A percentile compares a stretch with the other conserved stretches of the same genome.
Evolutionary conservation across 2,113 vertebrate species (phyloP).

Genomic region (Anas platyrhynchos): DNA sequence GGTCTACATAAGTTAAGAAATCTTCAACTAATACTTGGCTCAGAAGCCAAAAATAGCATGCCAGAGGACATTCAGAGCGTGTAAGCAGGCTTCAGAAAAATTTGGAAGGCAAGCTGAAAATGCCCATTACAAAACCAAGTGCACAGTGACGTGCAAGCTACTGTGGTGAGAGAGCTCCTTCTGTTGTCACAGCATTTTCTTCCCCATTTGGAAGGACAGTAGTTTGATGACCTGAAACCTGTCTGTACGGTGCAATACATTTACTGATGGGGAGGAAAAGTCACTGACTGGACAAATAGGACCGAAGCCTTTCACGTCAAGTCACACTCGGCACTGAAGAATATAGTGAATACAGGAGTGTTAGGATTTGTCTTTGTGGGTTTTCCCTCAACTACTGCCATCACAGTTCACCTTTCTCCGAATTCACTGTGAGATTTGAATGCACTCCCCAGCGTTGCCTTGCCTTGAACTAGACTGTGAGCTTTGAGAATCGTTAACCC

Average conservation of each 20-base stretch:
- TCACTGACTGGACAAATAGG: background rate
- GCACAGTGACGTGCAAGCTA: rapidly evolving
- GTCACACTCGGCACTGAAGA: background rate
- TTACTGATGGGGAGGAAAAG: background rate
- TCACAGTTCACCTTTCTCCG: background rate
- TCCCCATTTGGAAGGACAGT: background rate
- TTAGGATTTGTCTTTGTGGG: background rate
- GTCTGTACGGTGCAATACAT: rapidly evolving
- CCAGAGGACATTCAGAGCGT: background rate
- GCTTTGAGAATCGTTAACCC: background rate
- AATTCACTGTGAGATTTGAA: rapidly evolving
- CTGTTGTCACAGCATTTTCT: background rate
- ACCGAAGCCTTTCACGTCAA: too few relatives aligned
- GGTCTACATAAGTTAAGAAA: background rate
- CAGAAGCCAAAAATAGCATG: background rate
- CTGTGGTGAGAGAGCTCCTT: rapidly evolving
- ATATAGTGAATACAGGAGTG: rapidly evolving
- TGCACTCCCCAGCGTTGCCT: rapidly evolving
- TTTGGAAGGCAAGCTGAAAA: too few relatives aligned
- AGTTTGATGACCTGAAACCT: background rate
- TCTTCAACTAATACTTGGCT: background rate
- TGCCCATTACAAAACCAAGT: background rate
- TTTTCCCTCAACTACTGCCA: background rate
- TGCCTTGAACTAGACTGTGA: rapidly evolving
- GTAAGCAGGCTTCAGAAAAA: background rate